Base-by-base conservation (phyloP, 2,888 invertebrate species). In the Ecliptopera silaceata region DNA sequence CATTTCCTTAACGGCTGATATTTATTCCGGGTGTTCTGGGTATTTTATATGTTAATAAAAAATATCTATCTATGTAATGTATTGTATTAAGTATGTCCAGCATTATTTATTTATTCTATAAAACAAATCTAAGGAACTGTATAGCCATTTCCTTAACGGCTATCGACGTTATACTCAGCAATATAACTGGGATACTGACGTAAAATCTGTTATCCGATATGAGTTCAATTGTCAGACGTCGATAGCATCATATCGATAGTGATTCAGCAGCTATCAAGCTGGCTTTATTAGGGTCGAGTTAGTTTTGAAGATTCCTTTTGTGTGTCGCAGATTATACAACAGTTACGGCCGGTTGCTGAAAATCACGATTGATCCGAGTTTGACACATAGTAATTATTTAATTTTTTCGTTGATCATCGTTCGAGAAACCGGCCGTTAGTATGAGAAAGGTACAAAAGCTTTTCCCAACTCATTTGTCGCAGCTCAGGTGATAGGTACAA, bases 381-480 rank as follows among this genome's bases (percentile, higher is more conserved):
- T n/a, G n/a, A n/a, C n/a, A n/a, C n/a, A n/a, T n/a, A n/a, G n/a
- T n/a, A n/a, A n/a, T n/a, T n/a, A n/a, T n/a, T n/a, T n/a, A n/a
- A n/a, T n/a, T n/a, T n/a, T n/a, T n/a, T n/a, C n/a, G n/a, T n/a
- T n/a, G n/a, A n/a, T n/a, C n/a, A n/a, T n/a, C n/a, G n/a, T n/a
- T n/a, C n/a, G n/a, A n/a, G n/a, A n/a, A n/a, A n/a, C n/a, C n/a
- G n/a, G n/a, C n/a, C n/a, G n/a, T n/a, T 62, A 60, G 61, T 64
- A 15, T 42, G 57, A 52, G 53, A 48, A 29, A 57, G 59, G 56
- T 41, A 36, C 42, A 56, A 56, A 61, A 59, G 47, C 69, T 63
- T 59, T 69, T 65, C 63, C 68, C 64, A 63, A 55, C 61, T 74
- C 74, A 75, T 80, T 77, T 74, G 76, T 74, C 77, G 68, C 72